Evolutionary conservation across 2,888 invertebrate genomes (phyloP), one percentile per base, ranked within the genome.

Genomic region (Dolichopus griseipennis): DNA sequence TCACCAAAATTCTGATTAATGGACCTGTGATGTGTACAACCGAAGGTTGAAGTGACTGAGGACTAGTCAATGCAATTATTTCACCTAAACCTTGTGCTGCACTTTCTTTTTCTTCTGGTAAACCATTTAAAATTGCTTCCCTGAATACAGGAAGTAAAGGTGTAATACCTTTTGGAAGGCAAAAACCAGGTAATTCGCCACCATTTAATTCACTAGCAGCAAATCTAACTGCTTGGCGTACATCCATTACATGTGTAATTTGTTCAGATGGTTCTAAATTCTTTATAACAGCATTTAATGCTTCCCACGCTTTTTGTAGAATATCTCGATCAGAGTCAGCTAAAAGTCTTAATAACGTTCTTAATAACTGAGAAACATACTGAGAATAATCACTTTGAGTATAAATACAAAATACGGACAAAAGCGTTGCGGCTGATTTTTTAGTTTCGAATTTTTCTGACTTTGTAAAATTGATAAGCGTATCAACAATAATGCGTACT

Each of bases 21-120:
- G 99, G 98, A 0, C 99, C 99, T 6, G 98, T 98, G 75, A 99
- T 95, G 79, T 95, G 93, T 70, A 98, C 93, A 5, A 98, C 97
- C 66, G 97, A 97, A 0, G 97, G 93, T 80, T 96, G 95, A 68
- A 98, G 83, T 7, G 97, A 94, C 67, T 89, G 85, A 0, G 96
- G 87, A 72, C 90, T 93, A 8, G 97, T 95, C 70, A 82, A 68
- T 6, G 77, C 75, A 67, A 82, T 81, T 41, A 83, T 79, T 79
- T 90, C 89, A 67, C 91, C 90, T 74, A 98, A 83, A 72, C 96
- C 96, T 77, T 93, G 89, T 9, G 97, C 95, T 0, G 97, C 97
- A 72, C 91, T 90, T 82, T 97, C 98, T 80, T 98, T 98, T 78
- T 95, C 90, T 73, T 98, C 98, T 0, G 96, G 95, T 69, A 92